Conservation (phyloP, 2,113 vertebrate species). For the cat (Felis catus) region F.catus_Fca126_mat1.0 CM031415.1:62506001-62506500, state of each 20-base stretch:
- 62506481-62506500: not conserved
- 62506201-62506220: not conserved
- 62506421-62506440: not conserved
- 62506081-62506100: not conserved
- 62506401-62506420: not conserved
- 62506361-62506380: conserved; percentile 32
- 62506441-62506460: conserved; percentile 34
- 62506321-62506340: not conserved
- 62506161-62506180: not conserved
- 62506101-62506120: rapidly evolving
- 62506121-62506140: not conserved
- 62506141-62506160: not conserved
- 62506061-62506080: not conserved
- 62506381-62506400: not conserved
- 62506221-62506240: conserved; percentile 33
- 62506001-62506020: not conserved
- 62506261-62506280: conserved; percentile 50
- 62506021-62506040: not conserved
- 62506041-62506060: not conserved
- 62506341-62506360: not conserved
- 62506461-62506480: not conserved
- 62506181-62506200: not conserved
- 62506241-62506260: not conserved
- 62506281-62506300: not conserved
- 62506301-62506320: not conserved